A percentile compares a stretch with the other conserved stretches of the same genome.
These are phyloP conservation scores for Rhinogobio ventralis DNA, from an alignment of 2,797 vertebrate species.

Conservation along the genomic window DNA sequence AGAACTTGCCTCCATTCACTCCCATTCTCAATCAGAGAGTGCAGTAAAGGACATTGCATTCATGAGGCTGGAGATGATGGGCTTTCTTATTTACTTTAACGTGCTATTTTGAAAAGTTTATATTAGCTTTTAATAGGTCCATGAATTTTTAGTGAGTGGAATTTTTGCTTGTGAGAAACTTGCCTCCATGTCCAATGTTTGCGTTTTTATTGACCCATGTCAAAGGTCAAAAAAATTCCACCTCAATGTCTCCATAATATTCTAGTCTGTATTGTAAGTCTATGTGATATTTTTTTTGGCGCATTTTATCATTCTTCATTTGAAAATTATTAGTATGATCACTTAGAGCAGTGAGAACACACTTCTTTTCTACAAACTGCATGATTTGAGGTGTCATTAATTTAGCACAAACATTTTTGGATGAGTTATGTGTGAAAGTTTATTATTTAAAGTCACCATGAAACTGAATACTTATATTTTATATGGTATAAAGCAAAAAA, in stretches of 20 bases:
- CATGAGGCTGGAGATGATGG: not conserved
- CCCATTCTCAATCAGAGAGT: not conserved
- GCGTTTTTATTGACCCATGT: not conserved
- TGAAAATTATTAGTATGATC: not conserved
- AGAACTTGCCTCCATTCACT: constrained; percentile 21
- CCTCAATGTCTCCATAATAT: not conserved
- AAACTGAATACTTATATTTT: too few species aligned
- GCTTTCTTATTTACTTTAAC: not conserved
- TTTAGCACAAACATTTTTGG: not conserved
- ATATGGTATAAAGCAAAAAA: too few species aligned
- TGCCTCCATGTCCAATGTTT: not conserved
- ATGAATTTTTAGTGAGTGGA: not conserved
- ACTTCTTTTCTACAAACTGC: not conserved
- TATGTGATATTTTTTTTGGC: not conserved
- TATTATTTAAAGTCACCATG: not conserved
- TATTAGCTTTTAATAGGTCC: not conserved
- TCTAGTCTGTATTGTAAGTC: not conserved
- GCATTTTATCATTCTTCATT: not conserved
- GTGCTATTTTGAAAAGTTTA: not conserved
- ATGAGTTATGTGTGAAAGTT: not conserved
- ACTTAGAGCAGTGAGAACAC: not conserved
- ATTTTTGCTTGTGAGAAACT: not conserved
- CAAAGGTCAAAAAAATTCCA: not conserved
- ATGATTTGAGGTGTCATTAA: not conserved
- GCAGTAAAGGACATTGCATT: not conserved